phyloP scores from a whole-genome alignment of 2,797 vertebrate genomes.

The Anguilla anguilla region DNA sequence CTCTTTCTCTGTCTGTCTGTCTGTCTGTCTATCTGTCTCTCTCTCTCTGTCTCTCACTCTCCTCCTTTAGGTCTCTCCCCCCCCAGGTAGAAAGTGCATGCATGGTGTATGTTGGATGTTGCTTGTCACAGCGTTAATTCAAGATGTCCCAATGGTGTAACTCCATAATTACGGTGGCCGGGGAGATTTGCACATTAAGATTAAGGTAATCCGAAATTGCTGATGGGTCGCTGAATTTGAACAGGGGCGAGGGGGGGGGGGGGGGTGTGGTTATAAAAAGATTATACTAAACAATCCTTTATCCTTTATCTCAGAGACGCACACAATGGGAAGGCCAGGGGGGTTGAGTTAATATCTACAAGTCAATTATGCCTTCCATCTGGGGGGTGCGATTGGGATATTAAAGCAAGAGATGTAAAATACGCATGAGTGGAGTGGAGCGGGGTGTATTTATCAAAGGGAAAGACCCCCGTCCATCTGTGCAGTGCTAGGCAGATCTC shows the following conservation, averaged over 20 bases:
- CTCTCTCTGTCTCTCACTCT: background rate
- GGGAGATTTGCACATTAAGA: slow-evolving; percentile 71
- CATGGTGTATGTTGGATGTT: slow-evolving; percentile 55
- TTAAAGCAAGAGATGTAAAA: slow-evolving; percentile 54
- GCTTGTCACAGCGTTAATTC: slow-evolving; percentile 67
- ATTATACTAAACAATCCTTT: slow-evolving; percentile 71
- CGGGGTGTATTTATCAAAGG: slow-evolving; percentile 62
- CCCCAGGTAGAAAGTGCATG: slow-evolving; percentile 35
- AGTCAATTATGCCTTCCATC: slow-evolving; percentile 76
- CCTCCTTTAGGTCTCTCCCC: background rate
- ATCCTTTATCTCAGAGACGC: slow-evolving; percentile 80
- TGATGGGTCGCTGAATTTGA: slow-evolving; percentile 68
- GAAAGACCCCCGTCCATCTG: slow-evolving; percentile 34
- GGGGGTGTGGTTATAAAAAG: slow-evolving; percentile 56
- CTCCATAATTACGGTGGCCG: slow-evolving; percentile 71
- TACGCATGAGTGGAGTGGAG: slow-evolving; percentile 13
- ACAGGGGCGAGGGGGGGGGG: slow-evolving; percentile 41
- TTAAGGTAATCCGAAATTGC: slow-evolving; percentile 69
- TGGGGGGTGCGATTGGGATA: slow-evolving; percentile 73
- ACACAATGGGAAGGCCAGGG: slow-evolving; percentile 57
- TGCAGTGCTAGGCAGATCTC: background rate
- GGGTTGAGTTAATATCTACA: slow-evolving; percentile 69
- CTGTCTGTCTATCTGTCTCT: background rate
- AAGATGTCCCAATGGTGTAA: slow-evolving; percentile 59
- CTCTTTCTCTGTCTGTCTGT: background rate